Percentiles rank a stretch among this genome's conserved stretches.
Evolutionary conservation across 2,113 vertebrate species (phyloP).

Genomic region (Larimichthys crocea): DNA sequence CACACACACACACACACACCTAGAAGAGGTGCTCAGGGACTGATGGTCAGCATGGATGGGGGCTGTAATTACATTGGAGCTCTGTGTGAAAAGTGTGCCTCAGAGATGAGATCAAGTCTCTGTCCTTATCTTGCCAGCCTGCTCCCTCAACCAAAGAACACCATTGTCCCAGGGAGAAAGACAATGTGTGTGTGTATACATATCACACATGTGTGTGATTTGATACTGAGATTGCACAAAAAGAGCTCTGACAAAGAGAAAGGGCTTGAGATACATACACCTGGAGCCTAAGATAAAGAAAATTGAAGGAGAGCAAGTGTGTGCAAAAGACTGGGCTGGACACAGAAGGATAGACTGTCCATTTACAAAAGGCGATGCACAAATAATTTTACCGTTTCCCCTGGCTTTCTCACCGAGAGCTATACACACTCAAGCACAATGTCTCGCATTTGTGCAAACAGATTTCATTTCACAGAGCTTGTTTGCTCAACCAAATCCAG

Average conservation of each 20-base stretch:
- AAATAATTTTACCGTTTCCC: constrained; percentile 43
- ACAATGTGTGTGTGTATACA: constrained; percentile 27
- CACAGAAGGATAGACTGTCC: constrained; percentile 42
- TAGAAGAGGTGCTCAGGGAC: constrained; percentile 11
- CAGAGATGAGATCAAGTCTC: constrained; percentile 53
- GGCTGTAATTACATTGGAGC: constrained; percentile 61
- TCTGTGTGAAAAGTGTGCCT: constrained; percentile 41
- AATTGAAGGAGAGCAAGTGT: constrained; percentile 32
- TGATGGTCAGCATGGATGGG: constrained; percentile 14
- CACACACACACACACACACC: background rate
- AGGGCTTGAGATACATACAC: constrained; percentile 12
- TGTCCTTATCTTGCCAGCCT: constrained; percentile 51
- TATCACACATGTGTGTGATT: background rate
- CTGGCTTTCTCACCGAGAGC: constrained; percentile 24
- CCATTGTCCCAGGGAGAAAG: constrained; percentile 30
- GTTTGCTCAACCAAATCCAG: constrained; percentile 61
- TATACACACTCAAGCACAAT: constrained; percentile 44
- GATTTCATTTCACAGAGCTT: constrained; percentile 57
- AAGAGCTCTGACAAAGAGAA: constrained; percentile 17
- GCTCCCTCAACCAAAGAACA: constrained; percentile 41
- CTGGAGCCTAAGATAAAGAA: constrained; percentile 33
- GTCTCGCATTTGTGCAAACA: constrained; percentile 63
- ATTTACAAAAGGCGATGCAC: constrained; percentile 62
- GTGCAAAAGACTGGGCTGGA: constrained; percentile 15
- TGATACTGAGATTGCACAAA: constrained; percentile 29